Evolutionary conservation across 2,797 vertebrate species (phyloP), one percentile per base, ranked within the genome.

Genomic region (Coranthus polyacanthus): DNA sequence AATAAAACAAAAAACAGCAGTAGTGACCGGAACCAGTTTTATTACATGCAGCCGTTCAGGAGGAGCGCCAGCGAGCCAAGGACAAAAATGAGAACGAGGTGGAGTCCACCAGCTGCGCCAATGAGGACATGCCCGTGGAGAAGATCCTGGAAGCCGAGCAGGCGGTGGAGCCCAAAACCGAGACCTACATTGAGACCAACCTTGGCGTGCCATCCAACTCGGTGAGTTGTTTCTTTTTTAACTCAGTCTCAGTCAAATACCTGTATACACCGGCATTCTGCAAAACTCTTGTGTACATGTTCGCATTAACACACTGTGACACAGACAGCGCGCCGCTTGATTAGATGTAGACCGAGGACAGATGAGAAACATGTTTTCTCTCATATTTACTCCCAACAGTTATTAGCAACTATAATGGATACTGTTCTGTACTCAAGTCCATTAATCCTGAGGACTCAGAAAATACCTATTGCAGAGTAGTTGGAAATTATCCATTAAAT

Each of bases 91-190:
- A 99, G 93, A 97, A 90, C 0, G 98, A 99, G 88, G 96, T 97
- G 76, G 98, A 99, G 90, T 97, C 96, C 0, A 97, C 95, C 46
- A 96, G 97, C 92, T 96, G 94, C 2, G 96, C 93, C 72, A 98
- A 96, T 0, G 98, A 99, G 90, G 98, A 99, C 93, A 99, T 99
- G 98, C 98, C 98, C 0, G 98, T 99, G 88, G 97, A 99, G 90
- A 99, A 98, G 95, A 96, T 99, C 60, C 91, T 99, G 86, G 98
- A 99, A 69, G 98, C 98, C 0, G 98, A 99, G 85, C 95, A 97
- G 1, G 98, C 98, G 0, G 98, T 99, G 49, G 98, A 99, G 81
- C 98, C 98, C 91, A 99, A 99, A 94, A 98, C 96, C 0, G 98
- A 99, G 91, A 97, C 96, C 0, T 98, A 98, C 83, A 97, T 97